Conservation (phyloP, 2,113 vertebrate species). For the Tachysurus vachellii region DNA sequence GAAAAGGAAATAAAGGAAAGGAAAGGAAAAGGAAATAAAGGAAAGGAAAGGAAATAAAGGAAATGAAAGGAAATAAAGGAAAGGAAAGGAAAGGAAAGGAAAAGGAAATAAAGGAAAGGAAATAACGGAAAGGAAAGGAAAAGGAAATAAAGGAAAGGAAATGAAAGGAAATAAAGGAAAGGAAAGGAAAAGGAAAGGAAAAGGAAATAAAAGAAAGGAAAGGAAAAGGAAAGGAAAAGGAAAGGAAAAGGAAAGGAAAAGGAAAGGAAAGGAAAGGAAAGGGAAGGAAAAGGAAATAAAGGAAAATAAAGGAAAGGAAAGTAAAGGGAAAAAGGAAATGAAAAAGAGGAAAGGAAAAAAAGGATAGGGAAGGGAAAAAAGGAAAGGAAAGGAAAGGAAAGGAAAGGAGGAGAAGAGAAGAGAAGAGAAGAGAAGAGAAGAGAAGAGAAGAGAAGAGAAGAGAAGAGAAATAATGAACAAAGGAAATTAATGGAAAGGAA, state of each 20-base stretch:
- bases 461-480: neutral
- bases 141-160: neutral
- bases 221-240: neutral
- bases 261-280: too few species aligned
- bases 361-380: too few species aligned
- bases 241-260: neutral
- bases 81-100: too few species aligned
- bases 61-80: too few species aligned
- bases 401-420: neutral
- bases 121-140: too few species aligned
- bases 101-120: too few species aligned
- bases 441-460: neutral
- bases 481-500: neutral
- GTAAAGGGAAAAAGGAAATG: too few species aligned
- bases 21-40: neutral
- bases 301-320: neutral
- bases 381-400: too few species aligned
- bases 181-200: neutral
- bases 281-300: neutral
- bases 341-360: too few species aligned
- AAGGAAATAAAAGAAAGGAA: neutral
- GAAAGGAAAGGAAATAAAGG: too few species aligned
- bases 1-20: neutral
- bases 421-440: neutral
- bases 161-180: accelerated